phyloP scores from a whole-genome alignment of 2,888 invertebrate species.

The Rhamnusium bicolor region DNA sequence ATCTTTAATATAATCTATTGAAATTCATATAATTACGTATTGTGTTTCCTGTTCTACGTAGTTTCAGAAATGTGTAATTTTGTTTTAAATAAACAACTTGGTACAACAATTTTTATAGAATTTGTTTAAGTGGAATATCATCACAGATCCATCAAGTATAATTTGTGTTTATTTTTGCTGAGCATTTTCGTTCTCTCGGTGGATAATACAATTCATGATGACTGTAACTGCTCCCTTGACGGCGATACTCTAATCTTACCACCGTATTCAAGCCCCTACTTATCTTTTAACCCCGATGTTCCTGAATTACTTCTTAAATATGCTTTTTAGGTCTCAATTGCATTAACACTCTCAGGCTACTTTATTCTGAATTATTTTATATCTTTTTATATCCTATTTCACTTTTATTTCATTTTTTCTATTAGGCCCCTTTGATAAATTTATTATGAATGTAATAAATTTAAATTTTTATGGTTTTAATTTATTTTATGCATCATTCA shows the following conservation, averaged over 20 bases:
- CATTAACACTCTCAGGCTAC: constrained; percentile 45
- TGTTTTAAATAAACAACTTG: neutral
- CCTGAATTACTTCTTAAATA: constrained; percentile 56
- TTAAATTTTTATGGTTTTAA: constrained; percentile 11
- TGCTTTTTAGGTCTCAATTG: constrained; percentile 53
- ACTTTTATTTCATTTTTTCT: constrained; percentile 29
- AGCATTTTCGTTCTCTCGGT: constrained; percentile 42
- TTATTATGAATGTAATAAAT: constrained; percentile 7
- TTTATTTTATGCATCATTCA: neutral
- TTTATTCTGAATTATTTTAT: constrained; percentile 43
- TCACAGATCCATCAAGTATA: constrained; percentile 50
- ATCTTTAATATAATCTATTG: too few species aligned
- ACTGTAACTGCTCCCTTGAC: constrained; percentile 60
- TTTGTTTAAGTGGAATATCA: constrained; percentile 32
- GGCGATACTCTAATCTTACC: constrained; percentile 61
- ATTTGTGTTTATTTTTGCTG: constrained; percentile 59
- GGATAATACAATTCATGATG: constrained; percentile 60
- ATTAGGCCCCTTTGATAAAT: constrained; percentile 7
- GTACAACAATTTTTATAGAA: neutral
- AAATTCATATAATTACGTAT: too few species aligned
- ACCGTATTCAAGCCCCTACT: constrained; percentile 54
- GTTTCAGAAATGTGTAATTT: neutral
- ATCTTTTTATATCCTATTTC: constrained; percentile 37
- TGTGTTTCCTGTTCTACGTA: too few species aligned
- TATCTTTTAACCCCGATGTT: constrained; percentile 55